Conservation (phyloP, 2,888 invertebrate species). For the Agonopterix subpropinquella region DNA sequence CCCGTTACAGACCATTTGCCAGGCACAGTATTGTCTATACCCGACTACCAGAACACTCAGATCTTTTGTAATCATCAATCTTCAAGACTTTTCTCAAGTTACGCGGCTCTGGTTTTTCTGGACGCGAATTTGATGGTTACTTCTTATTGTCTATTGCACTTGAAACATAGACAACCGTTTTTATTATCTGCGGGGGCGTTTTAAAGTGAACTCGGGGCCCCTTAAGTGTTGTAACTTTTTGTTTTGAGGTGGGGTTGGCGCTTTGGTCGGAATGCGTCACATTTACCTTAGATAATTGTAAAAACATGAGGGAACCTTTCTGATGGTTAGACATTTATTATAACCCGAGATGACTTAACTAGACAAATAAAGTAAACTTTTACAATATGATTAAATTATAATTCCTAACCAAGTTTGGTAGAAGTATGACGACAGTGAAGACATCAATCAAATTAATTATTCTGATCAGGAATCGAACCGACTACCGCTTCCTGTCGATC, state of each 20-base stretch:
- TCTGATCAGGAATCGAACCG: constrained; percentile 59
- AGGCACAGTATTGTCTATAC: constrained; percentile 45
- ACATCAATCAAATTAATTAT: constrained; percentile 52
- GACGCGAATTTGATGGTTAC: constrained; percentile 46
- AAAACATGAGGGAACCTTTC: too few relatives aligned
- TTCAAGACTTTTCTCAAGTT: not conserved
- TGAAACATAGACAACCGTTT: constrained; percentile 59
- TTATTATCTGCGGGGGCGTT: constrained; percentile 69
- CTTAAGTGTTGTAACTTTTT: constrained; percentile 60
- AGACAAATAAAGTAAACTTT: not conserved
- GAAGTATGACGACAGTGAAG: constrained; percentile 36
- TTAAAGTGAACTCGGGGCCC: constrained; percentile 52
- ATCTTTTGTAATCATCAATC: not conserved
- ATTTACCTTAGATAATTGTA: too few relatives aligned
- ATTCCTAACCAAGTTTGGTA: constrained; percentile 36
- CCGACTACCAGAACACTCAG: constrained; percentile 23
- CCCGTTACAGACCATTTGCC: constrained; percentile 61
- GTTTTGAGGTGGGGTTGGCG: constrained; percentile 40
- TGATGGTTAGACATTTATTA: too few relatives aligned
- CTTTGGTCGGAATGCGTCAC: too few relatives aligned
- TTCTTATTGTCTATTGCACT: constrained; percentile 65
- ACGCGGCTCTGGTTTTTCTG: constrained; percentile 15
- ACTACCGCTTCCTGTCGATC: constrained; percentile 62
- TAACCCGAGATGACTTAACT: not conserved
- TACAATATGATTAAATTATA: constrained; percentile 7